Evolutionary conservation across 2,888 invertebrate genomes (phyloP), one percentile per base, ranked within the genome.

Genomic region (Coleophora flavipennella): DNA sequence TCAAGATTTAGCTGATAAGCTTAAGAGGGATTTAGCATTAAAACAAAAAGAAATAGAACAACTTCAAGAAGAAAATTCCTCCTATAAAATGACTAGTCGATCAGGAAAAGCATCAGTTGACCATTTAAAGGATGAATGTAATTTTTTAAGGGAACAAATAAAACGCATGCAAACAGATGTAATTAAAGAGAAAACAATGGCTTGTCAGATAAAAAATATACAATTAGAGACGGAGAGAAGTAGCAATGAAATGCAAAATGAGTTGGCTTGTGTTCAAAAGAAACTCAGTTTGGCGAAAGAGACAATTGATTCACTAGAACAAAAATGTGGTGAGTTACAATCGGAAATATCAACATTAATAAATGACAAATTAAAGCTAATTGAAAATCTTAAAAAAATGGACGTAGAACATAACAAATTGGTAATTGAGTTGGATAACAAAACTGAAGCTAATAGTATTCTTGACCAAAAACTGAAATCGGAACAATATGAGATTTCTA

Each of bases 141-240:
- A 68, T 37, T 74, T 72, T 55, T 61, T 85, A 45, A 73, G 67
- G 44, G 81, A 85, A 43, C 78, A 85, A 62, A 67, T 85, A 33
- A 80, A 79, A 55, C 72, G 62, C 53, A 66, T 80, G 61, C 84
- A 85, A 57, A 65, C 69, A 38, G 84, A 85, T 64, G 66, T 81
- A 11, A 76, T 85, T 13, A 83, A 75, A 57, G 81, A 83, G 48
- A 85, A 85, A 61, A 80, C 84, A 39, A 52, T 85, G 42, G 63
- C 81, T 40, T 83, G 63, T 57, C 85, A 85, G 67, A 77, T 74
- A 40, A 93, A 92, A 68, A 86, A 90, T 48, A 79, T 92, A 36
- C 92, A 93, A 57, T 87, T 92, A 55, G 92, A 93, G 80, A 91
- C 92, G 3, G 93, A 93, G 67, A 88, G 90, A 55, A 88, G 91